Conservation (phyloP, 2,113 vertebrate species). For the Pomatorhinus ruficollis region DNA sequence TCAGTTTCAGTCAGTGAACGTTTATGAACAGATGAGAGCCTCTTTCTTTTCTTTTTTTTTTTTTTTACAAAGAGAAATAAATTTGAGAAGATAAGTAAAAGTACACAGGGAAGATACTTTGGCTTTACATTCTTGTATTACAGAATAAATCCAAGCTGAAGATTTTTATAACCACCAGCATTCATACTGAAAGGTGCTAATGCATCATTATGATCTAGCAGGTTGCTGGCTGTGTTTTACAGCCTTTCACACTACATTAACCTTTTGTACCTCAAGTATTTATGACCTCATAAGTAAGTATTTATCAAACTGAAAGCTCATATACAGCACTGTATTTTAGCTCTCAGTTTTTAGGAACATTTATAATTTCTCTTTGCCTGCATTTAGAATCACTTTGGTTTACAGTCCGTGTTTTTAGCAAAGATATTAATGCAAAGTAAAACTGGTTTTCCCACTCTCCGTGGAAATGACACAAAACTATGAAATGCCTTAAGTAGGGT, state of each 20-base stretch:
- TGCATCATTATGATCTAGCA: constrained; percentile 82
- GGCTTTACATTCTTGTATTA: background rate
- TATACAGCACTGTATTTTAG: constrained; percentile 66
- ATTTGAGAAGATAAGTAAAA: background rate
- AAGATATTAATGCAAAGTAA: background rate
- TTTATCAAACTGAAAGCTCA: constrained; percentile 83
- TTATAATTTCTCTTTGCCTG: constrained; percentile 62
- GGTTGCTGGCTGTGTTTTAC: constrained; percentile 78
- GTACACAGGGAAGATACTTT: constrained; percentile 4
- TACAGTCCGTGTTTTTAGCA: background rate
- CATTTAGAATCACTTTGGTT: constrained; percentile 58
- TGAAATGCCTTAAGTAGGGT: background rate
- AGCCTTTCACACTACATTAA: constrained; percentile 86
- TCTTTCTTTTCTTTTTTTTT: background rate
- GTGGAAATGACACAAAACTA: background rate
- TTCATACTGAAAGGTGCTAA: constrained; percentile 69
- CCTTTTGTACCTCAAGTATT: constrained; percentile 83
- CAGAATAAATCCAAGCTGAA: constrained; percentile 17
- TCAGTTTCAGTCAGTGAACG: constrained; percentile 56
- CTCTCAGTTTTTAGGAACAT: constrained; percentile 56
- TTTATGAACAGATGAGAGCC: constrained; percentile 1
- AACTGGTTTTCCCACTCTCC: background rate
- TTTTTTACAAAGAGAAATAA: background rate
- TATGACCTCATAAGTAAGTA: constrained; percentile 83
- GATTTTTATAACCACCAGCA: constrained; percentile 69